These are phyloP conservation scores for Anableps anableps DNA, from an alignment of 2,797 vertebrate species.

Conservation along the genomic window DNA sequence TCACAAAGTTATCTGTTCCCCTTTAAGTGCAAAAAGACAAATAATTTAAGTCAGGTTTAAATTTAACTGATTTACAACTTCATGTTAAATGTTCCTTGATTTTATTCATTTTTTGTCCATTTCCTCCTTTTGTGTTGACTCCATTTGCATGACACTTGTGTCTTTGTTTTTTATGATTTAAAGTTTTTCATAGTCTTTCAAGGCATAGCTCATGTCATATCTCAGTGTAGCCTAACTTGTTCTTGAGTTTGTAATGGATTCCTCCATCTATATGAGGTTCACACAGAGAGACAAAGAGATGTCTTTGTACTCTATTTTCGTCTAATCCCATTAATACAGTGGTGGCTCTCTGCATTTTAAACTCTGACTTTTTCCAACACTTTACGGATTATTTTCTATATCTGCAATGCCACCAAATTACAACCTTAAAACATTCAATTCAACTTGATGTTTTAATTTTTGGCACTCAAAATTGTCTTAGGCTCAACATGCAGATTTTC, in stretches of 20 bases:
- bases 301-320: neutral
- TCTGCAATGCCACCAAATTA: neutral
- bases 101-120: neutral
- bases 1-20: conserved; percentile 19
- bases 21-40: conserved; percentile 28
- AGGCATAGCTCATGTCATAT: neutral
- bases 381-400: neutral
- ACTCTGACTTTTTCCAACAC: neutral
- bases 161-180: neutral
- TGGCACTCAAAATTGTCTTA: neutral
- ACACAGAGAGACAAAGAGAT: neutral
- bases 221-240: neutral
- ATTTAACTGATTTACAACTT: too few relatives aligned
- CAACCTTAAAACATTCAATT: neutral
- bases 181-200: neutral
- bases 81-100: too few relatives aligned
- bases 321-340: neutral
- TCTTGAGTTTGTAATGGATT: neutral
- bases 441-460: neutral
- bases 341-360: conserved; percentile 1
- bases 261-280: neutral
- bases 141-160: neutral
- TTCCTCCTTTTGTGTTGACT: neutral
- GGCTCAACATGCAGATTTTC: neutral
- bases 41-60: conserved; percentile 7